Conservation (phyloP, 2,888 invertebrate genomes). For the Orthosia cruda region DNA sequence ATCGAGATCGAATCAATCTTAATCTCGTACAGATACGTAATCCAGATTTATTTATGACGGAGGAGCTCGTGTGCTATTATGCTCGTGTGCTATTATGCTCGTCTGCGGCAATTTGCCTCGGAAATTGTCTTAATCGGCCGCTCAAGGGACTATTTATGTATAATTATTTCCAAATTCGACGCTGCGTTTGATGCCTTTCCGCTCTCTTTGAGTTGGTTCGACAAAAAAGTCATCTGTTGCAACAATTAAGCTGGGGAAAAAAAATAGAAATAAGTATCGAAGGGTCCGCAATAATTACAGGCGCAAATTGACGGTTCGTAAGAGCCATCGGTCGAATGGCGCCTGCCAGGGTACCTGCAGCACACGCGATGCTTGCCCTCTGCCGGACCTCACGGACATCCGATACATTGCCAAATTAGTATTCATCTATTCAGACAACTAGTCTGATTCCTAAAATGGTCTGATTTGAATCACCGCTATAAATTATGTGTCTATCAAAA, state of each 20-base stretch:
- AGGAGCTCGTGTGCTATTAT: slow-evolving; percentile 91
- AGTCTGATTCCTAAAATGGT: slow-evolving; percentile 38
- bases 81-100: slow-evolving; percentile 92
- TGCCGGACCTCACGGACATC: slow-evolving; percentile 65
- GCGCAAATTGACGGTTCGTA: slow-evolving; percentile 91
- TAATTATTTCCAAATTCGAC: slow-evolving; percentile 92
- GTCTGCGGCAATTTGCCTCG: slow-evolving; percentile 92
- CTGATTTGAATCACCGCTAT: slow-evolving; percentile 40
- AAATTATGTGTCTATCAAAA: slow-evolving; percentile 39
- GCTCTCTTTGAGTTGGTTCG: slow-evolving; percentile 91
- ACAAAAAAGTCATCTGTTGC: slow-evolving; percentile 92
- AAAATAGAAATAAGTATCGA: slow-evolving; percentile 92
- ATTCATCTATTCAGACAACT: slow-evolving; percentile 51
- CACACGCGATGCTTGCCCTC: slow-evolving; percentile 83
- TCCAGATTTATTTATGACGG: slow-evolving; percentile 92
- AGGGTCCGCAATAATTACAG: slow-evolving; percentile 92
- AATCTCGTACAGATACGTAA: slow-evolving; percentile 91
- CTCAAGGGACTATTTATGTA: slow-evolving; percentile 92
- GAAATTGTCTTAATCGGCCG: slow-evolving; percentile 92
- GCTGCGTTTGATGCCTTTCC: slow-evolving; percentile 92
- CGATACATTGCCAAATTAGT: slow-evolving; percentile 53
- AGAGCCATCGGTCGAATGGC: slow-evolving; percentile 87
- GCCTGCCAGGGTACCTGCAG: slow-evolving; percentile 88
- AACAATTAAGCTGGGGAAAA: slow-evolving; percentile 90
- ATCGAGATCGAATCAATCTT: slow-evolving; percentile 91